These are phyloP conservation scores for Tetragonisca angustula DNA, from an alignment of 2,888 invertebrate species.

Conservation along the genomic window DNA sequence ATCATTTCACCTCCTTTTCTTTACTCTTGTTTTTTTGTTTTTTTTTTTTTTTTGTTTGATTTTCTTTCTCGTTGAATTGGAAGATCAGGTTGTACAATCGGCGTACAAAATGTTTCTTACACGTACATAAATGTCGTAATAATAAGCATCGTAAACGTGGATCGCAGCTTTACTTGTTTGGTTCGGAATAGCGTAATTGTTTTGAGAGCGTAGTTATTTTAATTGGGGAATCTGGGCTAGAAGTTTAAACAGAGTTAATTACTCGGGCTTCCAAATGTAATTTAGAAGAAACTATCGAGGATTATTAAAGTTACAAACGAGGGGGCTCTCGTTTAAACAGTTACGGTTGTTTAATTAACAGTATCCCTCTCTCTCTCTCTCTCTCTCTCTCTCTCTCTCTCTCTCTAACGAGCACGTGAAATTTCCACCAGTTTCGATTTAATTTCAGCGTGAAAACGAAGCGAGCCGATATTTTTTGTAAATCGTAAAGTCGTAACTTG, in stretches of 20 bases:
- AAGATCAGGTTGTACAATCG: not conserved
- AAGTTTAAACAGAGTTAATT: slow-evolving; percentile 1
- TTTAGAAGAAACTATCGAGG: not conserved
- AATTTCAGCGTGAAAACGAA: not conserved
- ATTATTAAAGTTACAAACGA: not conserved
- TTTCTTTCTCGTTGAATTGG: not conserved
- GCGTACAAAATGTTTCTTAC: too few species aligned
- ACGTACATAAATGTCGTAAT: not conserved
- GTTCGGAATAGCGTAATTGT: not conserved
- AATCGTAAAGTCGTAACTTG: not conserved
- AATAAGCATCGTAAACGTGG: not conserved
- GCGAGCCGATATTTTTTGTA: not conserved
- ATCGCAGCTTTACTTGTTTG: not conserved
- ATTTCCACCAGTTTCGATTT: not conserved
- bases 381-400: not conserved
- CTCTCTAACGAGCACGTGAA: not conserved
- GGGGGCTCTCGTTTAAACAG: not conserved
- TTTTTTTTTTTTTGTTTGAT: not conserved
- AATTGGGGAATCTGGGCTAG: not conserved
- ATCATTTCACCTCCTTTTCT: not conserved
- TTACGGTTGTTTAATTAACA: not conserved
- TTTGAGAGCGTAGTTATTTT: not conserved
- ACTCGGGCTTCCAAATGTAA: not conserved
- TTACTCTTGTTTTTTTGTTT: not conserved
- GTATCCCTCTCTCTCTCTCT: not conserved